Conservation (phyloP, 2,797 vertebrate species). For the Sebastes umbrosus region DNA sequence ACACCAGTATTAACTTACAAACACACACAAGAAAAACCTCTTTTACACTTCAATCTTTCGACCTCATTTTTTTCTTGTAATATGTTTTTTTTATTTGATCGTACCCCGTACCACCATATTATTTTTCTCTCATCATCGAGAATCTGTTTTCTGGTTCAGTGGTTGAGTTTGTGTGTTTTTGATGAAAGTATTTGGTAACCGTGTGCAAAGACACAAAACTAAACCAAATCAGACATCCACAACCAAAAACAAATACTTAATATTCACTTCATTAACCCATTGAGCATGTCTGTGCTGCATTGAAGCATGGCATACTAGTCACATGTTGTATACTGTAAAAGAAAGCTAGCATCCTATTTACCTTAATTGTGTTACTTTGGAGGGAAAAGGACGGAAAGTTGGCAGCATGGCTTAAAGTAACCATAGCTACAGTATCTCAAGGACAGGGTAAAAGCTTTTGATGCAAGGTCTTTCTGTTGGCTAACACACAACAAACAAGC, state of each 20-base stretch:
- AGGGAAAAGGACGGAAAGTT: not conserved
- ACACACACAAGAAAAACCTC: not conserved
- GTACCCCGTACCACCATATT: not conserved
- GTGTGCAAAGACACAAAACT: not conserved
- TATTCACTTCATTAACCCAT: not conserved
- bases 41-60: not conserved
- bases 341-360: not conserved
- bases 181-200: not conserved
- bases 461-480: not conserved
- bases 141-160: not conserved
- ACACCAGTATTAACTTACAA: constrained; percentile 1
- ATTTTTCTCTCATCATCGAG: not conserved
- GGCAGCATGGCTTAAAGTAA: not conserved
- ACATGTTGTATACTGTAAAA: not conserved
- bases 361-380: not conserved
- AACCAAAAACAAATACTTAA: not conserved
- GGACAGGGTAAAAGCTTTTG: not conserved
- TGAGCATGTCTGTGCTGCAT: not conserved
- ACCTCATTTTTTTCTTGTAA: not conserved
- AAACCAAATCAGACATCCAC: not conserved
- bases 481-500: not conserved
- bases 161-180: not conserved
- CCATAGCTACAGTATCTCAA: not conserved
- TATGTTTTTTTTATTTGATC: not conserved
- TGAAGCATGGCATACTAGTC: too few species aligned